phyloP scores from a whole-genome alignment of 2,888 invertebrate genomes.

The Brachypalpus laphriformis region DNA sequence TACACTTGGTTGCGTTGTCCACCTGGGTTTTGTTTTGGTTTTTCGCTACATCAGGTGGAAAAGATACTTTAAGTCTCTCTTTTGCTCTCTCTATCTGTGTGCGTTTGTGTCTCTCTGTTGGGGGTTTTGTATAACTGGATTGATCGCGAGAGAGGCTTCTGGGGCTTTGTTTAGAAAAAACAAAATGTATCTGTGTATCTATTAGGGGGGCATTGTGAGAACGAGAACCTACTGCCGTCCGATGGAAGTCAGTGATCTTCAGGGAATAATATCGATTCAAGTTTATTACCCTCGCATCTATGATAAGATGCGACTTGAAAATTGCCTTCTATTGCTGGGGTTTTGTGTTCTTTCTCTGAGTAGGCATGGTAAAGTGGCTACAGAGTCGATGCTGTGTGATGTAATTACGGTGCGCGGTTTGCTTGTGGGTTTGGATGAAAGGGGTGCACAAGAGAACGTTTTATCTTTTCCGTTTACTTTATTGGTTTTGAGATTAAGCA shows the following conservation, averaged over 20 bases:
- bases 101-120: not conserved
- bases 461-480: slow-evolving; percentile 53
- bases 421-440: not conserved
- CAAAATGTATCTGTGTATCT: not conserved
- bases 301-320: slow-evolving; percentile 59
- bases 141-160: slow-evolving; percentile 16
- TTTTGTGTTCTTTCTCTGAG: not conserved
- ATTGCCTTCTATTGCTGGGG: slow-evolving; percentile 30
- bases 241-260: slow-evolving; percentile 71
- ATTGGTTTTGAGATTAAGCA: slow-evolving; percentile 27
- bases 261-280: slow-evolving; percentile 69
- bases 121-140: slow-evolving; percentile 65
- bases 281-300: slow-evolving; percentile 70
- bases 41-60: slow-evolving; percentile 58
- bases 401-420: slow-evolving; percentile 47
- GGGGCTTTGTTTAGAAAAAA: not conserved
- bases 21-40: slow-evolving; percentile 68
- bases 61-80: slow-evolving; percentile 15
- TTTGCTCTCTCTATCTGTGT: not conserved
- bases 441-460: slow-evolving; percentile 5
- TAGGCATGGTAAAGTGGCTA: not conserved
- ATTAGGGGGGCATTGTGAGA: slow-evolving; percentile 53
- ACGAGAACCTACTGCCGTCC: slow-evolving; percentile 26
- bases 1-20: slow-evolving; percentile 37
- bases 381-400: slow-evolving; percentile 47